phyloP scores from a whole-genome alignment of 2,888 invertebrate species.

The Noctua comes region DNA sequence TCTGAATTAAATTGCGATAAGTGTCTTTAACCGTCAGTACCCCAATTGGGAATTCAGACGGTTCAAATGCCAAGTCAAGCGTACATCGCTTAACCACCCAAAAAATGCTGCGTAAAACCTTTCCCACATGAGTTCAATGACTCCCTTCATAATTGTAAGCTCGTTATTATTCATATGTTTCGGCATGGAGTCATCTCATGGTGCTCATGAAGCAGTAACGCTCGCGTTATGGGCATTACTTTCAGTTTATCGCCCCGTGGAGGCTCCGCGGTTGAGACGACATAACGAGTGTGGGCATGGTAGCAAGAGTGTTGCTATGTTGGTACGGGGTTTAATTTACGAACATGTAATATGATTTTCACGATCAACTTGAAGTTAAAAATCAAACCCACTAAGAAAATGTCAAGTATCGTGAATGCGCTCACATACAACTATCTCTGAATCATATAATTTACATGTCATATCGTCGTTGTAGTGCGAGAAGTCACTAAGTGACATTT shows the following conservation, averaged over 20 bases:
- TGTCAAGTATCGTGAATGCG: not conserved
- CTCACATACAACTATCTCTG: not conserved
- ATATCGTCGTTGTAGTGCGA: too few relatives aligned
- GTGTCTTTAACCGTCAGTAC: not conserved
- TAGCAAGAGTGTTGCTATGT: not conserved
- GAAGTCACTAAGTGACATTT: too few relatives aligned
- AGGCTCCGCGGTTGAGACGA: conserved; percentile 9
- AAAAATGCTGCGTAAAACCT: conserved; percentile 25
- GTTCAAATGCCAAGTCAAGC: conserved; percentile 19
- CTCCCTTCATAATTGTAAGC: conserved; percentile 42
- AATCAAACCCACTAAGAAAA: not conserved
- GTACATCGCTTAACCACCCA: not conserved
- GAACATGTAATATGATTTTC: not conserved
- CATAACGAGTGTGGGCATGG: not conserved
- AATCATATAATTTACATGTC: not conserved
- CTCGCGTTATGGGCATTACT: conserved; percentile 47
- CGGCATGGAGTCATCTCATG: conserved; percentile 12
- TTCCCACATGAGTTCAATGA: conserved; percentile 13
- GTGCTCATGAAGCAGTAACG: conserved; percentile 5
- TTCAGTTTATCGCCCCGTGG: conserved; percentile 42
- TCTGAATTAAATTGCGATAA: conserved; percentile 1
- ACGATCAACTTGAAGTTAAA: not conserved
- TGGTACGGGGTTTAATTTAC: not conserved
- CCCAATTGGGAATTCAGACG: not conserved
- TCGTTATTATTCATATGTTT: conserved; percentile 55